phyloP scores from a whole-genome alignment of 2,113 vertebrate species.

The Mus pahari region DNA sequence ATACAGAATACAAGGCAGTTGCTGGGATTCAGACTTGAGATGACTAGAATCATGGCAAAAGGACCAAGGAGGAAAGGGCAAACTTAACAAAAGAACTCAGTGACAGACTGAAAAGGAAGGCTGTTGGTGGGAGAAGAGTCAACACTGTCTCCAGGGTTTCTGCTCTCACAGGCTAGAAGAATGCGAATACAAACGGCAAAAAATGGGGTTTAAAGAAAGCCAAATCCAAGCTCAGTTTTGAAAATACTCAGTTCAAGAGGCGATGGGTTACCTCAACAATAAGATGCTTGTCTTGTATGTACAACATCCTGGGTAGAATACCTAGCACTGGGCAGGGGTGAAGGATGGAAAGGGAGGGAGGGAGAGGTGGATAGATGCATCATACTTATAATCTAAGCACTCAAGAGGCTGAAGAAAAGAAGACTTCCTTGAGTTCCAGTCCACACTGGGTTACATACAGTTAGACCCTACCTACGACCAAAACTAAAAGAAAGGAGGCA shows the following conservation, averaged over 20 bases:
- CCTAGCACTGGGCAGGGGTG: neutral
- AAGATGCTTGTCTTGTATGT: neutral
- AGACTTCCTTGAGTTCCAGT: neutral
- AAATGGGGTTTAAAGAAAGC: neutral
- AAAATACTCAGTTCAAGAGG: slow-evolving; percentile 42
- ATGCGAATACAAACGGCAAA: slow-evolving; percentile 60
- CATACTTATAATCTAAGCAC: neutral
- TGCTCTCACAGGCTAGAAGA: slow-evolving; percentile 36
- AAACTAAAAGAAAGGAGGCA: neutral
- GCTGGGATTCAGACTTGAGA: neutral
- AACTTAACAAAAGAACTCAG: slow-evolving; percentile 36
- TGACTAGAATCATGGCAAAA: slow-evolving; percentile 24
- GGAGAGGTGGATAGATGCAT: no score
- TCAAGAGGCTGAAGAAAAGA: neutral
- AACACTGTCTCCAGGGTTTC: slow-evolving; percentile 65
- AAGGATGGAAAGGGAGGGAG: no score
- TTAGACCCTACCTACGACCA: neutral
- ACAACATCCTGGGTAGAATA: neutral
- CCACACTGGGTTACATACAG: neutral
- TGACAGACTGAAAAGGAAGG: slow-evolving; percentile 37
- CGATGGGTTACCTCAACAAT: neutral
- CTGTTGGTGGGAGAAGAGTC: slow-evolving; percentile 17
- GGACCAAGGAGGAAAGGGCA: slow-evolving; percentile 35
- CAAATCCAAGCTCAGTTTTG: slow-evolving; percentile 27
- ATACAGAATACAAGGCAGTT: slow-evolving; percentile 26